These are phyloP conservation scores for Cephus spinipes DNA, from an alignment of 2,888 invertebrate species.

Conservation along the genomic window DNA sequence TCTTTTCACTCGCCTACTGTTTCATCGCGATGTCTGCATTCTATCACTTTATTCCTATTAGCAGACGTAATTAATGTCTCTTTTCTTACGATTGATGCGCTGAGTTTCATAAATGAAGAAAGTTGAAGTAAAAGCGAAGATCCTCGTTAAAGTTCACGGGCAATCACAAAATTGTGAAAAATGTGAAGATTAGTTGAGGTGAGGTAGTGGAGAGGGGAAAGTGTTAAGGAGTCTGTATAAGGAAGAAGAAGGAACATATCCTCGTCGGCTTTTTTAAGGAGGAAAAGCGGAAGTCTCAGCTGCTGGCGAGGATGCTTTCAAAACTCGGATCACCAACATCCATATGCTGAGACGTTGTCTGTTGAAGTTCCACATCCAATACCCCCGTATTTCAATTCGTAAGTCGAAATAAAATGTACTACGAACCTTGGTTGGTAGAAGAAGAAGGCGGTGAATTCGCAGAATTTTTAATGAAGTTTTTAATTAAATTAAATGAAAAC, in stretches of 20 bases:
- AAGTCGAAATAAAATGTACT: constrained; percentile 48
- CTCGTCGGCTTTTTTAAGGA: constrained; percentile 58
- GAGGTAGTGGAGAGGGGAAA: not conserved
- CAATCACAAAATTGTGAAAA: too few relatives aligned
- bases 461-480: too few relatives aligned
- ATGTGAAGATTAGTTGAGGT: not conserved
- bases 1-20: too few relatives aligned
- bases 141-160: too few relatives aligned
- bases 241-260: constrained; percentile 1
- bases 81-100: too few relatives aligned
- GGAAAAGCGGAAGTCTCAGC: constrained; percentile 57
- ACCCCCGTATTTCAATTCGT: constrained; percentile 62
- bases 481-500: too few relatives aligned
- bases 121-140: too few relatives aligned
- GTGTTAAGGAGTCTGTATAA: not conserved
- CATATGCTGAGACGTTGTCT: constrained; percentile 50
- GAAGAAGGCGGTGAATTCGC: too few relatives aligned
- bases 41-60: too few relatives aligned
- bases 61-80: too few relatives aligned
- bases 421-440: constrained; percentile 14
- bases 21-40: too few relatives aligned
- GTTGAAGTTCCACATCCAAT: constrained; percentile 60
- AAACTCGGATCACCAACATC: constrained; percentile 49
- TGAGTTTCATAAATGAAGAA: too few relatives aligned
- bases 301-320: constrained; percentile 62